Evolutionary conservation across 2,113 vertebrate species (phyloP).

Genomic region (Phylloscopus trochilus): DNA sequence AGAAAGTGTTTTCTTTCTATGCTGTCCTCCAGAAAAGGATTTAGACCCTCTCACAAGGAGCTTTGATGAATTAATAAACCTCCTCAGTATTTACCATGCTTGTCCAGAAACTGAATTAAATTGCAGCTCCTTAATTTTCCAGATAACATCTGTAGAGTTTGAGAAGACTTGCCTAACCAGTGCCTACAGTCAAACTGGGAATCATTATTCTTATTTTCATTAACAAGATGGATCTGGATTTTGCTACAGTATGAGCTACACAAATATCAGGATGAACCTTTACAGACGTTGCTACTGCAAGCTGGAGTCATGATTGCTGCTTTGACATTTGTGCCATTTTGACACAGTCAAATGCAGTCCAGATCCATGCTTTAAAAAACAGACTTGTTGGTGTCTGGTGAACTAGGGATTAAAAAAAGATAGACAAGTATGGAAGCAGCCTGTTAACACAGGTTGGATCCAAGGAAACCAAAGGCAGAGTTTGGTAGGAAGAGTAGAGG

Average conservation of each 20-base stretch:
- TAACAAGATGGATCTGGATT: conserved; percentile 16
- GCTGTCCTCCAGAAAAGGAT: background rate
- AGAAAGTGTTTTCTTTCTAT: conserved; percentile 9
- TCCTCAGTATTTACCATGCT: conserved; percentile 19
- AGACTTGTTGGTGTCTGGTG: background rate
- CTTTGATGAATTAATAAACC: conserved; percentile 20
- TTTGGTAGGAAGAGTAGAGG: background rate
- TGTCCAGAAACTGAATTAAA: conserved; percentile 30
- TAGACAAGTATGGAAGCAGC: background rate
- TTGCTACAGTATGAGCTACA: background rate
- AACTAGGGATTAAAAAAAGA: background rate
- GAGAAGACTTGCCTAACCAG: conserved; percentile 45
- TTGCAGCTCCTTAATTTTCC: conserved; percentile 17
- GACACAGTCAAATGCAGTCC: background rate
- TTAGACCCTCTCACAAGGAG: background rate
- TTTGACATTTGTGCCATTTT: background rate
- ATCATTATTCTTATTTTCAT: conserved; percentile 25
- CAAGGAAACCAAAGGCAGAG: background rate
- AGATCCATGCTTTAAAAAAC: background rate
- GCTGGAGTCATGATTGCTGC: background rate
- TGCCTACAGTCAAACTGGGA: conserved; percentile 27
- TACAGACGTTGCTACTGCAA: background rate
- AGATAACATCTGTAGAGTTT: conserved; percentile 52
- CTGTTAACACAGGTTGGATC: background rate
- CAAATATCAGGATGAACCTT: background rate